Evolutionary conservation across 2,113 vertebrate species (phyloP), one percentile per base, ranked within the genome.

Genomic region (Leuciscus idus): DNA sequence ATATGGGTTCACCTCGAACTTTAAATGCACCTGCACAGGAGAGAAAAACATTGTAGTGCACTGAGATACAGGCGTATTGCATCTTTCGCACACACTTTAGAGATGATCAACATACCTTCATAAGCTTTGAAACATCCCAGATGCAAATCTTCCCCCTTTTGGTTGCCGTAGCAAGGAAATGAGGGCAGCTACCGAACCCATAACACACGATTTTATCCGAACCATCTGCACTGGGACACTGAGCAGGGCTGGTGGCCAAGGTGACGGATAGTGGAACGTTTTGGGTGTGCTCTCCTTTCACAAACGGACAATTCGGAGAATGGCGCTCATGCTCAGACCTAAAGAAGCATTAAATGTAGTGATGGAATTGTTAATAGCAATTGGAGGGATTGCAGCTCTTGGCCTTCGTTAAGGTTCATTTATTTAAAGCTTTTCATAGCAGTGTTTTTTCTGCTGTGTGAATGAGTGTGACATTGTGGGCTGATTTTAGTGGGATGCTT

Each of bases 241-340:
- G 98, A 8, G 98, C 98, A 0, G 98, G 98, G 93, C 97, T 98
- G 50, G 98, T 99, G 21, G 98, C 98, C 88, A 99, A 94, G 0
- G 98, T 99, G 88, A 99, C 97, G 0, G 98, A 99, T 88, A 99
- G 95, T 9, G 98, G 98, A 88, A 99, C 98, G 75, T 99, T 99
- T 94, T 99, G 98, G 0, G 98, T 99, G 93, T 99, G 98, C 90
- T 99, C 98, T 17, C 98, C 98, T 94, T 99, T 99, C 81, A 99
- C 98, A 94, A 99, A 99, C 0, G 98, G 98, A 92, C 98, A 99
- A 88, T 99, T 99, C 77, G 98, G 98, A 91, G 98, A 99, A 95
- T 99, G 98, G 89, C 98, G 95, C 94, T 99, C 98, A 1, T 99
- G 98, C 93, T 99, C 98, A 4, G 98, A 99, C 98, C 98, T 99